Percentiles rank a stretch among this genome's conserved stretches.
Evolutionary conservation across 1,140 invertebrate species (phyloP).

Genomic region (Lepidurus apus): DNA sequence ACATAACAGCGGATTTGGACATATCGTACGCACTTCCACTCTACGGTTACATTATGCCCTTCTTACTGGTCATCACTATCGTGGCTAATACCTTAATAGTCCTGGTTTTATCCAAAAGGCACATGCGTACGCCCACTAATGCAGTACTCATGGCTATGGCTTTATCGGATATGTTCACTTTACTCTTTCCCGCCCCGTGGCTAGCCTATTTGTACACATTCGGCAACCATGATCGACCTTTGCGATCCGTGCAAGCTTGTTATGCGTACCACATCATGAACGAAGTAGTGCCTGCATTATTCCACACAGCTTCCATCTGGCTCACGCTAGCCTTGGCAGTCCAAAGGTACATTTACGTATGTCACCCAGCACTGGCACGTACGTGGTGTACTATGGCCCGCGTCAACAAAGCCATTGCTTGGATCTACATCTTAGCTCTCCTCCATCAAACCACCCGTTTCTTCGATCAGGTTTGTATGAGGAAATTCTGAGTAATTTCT

Average conservation of each 20-base stretch:
- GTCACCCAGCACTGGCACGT: slow-evolving; percentile 74
- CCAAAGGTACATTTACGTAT: slow-evolving; percentile 87
- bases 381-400: slow-evolving; percentile 79
- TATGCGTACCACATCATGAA: slow-evolving; percentile 72
- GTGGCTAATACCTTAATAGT: slow-evolving; percentile 82
- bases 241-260: slow-evolving; percentile 65
- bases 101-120: slow-evolving; percentile 59
- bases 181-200: slow-evolving; percentile 79
- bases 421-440: slow-evolving; percentile 66
- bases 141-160: slow-evolving; percentile 74
- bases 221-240: slow-evolving; percentile 72
- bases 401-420: slow-evolving; percentile 67
- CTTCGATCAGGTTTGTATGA: slow-evolving; percentile 56
- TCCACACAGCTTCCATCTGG: slow-evolving; percentile 89
- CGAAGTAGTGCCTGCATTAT: slow-evolving; percentile 71
- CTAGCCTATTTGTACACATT: slow-evolving; percentile 71
- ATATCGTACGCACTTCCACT: slow-evolving; percentile 57
- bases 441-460: slow-evolving; percentile 73
- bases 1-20: slow-evolving; percentile 59
- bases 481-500: not conserved
- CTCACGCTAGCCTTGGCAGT: slow-evolving; percentile 77
- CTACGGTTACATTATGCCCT: slow-evolving; percentile 74
- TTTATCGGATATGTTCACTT: slow-evolving; percentile 84
- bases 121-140: slow-evolving; percentile 65
- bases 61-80: slow-evolving; percentile 79